A percentile compares a stretch with the other conserved stretches of the same genome.
These are phyloP conservation scores for Stegastes partitus DNA, from an alignment of 2,113 vertebrate species.

Conservation along the genomic window DNA sequence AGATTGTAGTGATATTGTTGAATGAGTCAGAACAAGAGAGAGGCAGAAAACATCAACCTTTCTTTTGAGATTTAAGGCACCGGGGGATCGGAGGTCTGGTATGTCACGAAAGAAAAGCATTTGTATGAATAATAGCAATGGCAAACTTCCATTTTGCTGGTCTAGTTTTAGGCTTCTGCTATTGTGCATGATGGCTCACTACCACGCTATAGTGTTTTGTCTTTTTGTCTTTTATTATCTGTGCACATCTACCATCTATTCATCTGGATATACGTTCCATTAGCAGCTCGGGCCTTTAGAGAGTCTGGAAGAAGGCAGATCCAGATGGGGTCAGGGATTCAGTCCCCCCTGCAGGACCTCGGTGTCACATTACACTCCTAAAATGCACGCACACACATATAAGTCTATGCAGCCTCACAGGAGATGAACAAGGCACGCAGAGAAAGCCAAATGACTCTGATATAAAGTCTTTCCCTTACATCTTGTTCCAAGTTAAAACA, in stretches of 20 bases:
- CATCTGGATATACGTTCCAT: conserved; percentile 53
- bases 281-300: conserved; percentile 41
- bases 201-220: not conserved
- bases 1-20: not conserved
- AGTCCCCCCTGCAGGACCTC: conserved; percentile 19
- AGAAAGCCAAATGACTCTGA: conserved; percentile 1
- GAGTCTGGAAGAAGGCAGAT: conserved; percentile 54
- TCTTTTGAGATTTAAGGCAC: not conserved
- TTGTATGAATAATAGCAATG: not conserved
- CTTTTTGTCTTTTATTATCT: conserved; percentile 21
- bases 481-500: not conserved
- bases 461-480: not conserved
- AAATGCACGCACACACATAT: conserved; percentile 20
- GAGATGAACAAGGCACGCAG: conserved; percentile 13
- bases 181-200: not conserved
- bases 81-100: too few relatives aligned
- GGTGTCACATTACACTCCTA: conserved; percentile 62
- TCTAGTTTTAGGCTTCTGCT: not conserved
- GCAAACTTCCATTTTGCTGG: too few relatives aligned
- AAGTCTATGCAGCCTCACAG: conserved; percentile 8
- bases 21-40: not conserved
- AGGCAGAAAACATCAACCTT: not conserved
- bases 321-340: conserved; percentile 70
- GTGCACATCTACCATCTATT: conserved; percentile 37
- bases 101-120: too few relatives aligned